Evolutionary conservation across 1,140 invertebrate species (phyloP).

Genomic region (Plectrocnemia conspersa): DNA sequence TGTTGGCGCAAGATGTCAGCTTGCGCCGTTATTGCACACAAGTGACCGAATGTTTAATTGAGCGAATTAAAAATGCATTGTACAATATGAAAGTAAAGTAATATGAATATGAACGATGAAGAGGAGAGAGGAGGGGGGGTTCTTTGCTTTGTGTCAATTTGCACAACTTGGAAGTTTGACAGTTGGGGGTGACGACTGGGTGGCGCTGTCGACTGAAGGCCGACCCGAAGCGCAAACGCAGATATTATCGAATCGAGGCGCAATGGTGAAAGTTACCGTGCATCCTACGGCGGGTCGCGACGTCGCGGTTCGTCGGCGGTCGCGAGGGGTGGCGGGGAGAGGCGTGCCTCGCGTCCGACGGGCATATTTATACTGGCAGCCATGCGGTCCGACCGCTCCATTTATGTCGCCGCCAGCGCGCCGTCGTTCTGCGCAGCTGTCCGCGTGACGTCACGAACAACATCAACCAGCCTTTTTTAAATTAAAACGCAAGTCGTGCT

Average conservation of each 20-base stretch:
- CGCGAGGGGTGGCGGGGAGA: not conserved
- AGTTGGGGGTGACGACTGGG: too few relatives aligned
- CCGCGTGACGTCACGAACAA: not conserved
- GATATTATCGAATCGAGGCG: not conserved
- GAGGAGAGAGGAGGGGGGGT: too few relatives aligned
- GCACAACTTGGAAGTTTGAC: too few relatives aligned
- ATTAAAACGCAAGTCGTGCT: too few relatives aligned
- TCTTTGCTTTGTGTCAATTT: too few relatives aligned
- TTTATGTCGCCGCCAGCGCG: slow-evolving; percentile 11
- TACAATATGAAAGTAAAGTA: too few relatives aligned
- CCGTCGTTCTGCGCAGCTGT: not conserved
- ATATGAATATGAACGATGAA: too few relatives aligned
- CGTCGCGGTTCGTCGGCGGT: not conserved
- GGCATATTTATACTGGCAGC: slow-evolving; percentile 20
- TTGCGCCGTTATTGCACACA: too few relatives aligned
- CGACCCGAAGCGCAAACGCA: not conserved
- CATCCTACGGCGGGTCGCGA: not conserved
- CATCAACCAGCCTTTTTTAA: too few relatives aligned
- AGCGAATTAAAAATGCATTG: too few relatives aligned
- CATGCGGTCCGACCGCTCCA: slow-evolving; percentile 12
- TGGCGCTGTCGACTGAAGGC: not conserved
- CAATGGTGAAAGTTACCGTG: not conserved
- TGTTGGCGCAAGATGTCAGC: too few relatives aligned
- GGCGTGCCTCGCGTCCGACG: slow-evolving; percentile 4
- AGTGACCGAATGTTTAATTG: too few relatives aligned